Base-by-base conservation (phyloP, 2,797 vertebrate species). In the Phrynocephalus forsythii region DNA sequence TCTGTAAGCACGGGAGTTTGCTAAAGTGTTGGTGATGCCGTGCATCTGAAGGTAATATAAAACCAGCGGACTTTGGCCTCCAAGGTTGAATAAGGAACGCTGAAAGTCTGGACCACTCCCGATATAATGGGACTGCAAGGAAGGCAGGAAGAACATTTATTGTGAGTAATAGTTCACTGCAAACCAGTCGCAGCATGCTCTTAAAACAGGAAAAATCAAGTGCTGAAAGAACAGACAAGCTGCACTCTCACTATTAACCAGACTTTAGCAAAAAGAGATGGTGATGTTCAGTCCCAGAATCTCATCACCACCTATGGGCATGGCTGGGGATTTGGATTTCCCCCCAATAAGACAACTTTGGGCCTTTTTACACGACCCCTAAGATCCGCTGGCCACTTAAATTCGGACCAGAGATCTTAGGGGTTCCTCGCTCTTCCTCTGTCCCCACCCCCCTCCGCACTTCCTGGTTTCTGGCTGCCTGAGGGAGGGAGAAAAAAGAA, bases 31-130 rank as follows among this genome's bases (percentile, higher is more conserved):
- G 30, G 71, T 2, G 22, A 86, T 50, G 18, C 86, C 28, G 1
- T 91, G 91, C 91, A 86, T 88, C 48, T 94, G 93, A 66, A 96
- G 91, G 88, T 88, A 96, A 87, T 56, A 91, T 50, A 93, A 90
- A 85, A 96, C 94, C 71, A 96, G 88, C 77, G 92, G 94, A 90
- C 95, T 96, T 83, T 85, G 92, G 85, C 94, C 93, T 89, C 93
- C 68, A 0, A 91, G 84, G 73, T 94, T 92, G 93, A 96, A 95
- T 6, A 95, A 92, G 52, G 94, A 60, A 44, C 3, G 66, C 11
- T 86, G 71, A 85, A 94, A 94, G 86, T 95, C 91, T 85, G 95
- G 94, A 73, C 93, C 94, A 67, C 60, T 26, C 76, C 94, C 6
- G 0, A 56, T 48, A 76, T 69, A 93, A 91, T 92, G 95, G 60